phyloP scores from a whole-genome alignment of 1,140 invertebrate genomes.

The Metaphire vulgaris region DNA sequence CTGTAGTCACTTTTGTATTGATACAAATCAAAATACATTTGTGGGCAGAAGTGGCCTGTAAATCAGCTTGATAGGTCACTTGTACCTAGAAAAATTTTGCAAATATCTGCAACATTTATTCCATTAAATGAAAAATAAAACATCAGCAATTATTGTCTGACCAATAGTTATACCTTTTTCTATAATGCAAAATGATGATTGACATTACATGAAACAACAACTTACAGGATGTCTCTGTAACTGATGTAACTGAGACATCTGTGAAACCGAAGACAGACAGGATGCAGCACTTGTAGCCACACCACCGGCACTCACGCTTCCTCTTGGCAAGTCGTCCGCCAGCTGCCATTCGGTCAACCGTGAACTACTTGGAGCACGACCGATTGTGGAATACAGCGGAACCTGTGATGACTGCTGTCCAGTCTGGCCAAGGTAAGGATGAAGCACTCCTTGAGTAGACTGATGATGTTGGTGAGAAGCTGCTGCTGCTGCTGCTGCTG shows the following conservation, averaged over 20 bases:
- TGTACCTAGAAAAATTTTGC: too few relatives aligned
- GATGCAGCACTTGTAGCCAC: background rate
- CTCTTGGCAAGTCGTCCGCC: background rate
- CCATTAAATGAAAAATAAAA: too few relatives aligned
- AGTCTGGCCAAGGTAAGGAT: background rate
- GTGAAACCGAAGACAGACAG: background rate
- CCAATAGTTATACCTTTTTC: too few relatives aligned
- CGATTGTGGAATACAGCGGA: background rate
- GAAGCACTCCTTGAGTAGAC: background rate
- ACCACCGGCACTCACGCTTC: background rate
- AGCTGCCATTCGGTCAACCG: background rate
- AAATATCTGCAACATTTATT: too few relatives aligned
- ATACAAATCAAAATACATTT: too few relatives aligned
- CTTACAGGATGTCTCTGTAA: background rate
- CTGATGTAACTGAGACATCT: background rate
- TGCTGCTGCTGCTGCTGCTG: background rate
- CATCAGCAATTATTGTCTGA: too few relatives aligned
- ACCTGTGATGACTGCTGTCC: background rate
- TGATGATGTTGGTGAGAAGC: too few relatives aligned
- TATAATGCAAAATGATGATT: too few relatives aligned
- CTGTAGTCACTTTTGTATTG: too few relatives aligned
- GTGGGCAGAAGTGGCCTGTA: too few relatives aligned
- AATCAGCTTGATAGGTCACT: too few relatives aligned
- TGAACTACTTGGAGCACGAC: background rate
- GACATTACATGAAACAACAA: too few relatives aligned